Percentiles rank a stretch among this genome's conserved stretches.
These are phyloP conservation scores for Conomelus anceps DNA, from an alignment of 2,888 invertebrate genomes.

Conservation along the genomic window DNA sequence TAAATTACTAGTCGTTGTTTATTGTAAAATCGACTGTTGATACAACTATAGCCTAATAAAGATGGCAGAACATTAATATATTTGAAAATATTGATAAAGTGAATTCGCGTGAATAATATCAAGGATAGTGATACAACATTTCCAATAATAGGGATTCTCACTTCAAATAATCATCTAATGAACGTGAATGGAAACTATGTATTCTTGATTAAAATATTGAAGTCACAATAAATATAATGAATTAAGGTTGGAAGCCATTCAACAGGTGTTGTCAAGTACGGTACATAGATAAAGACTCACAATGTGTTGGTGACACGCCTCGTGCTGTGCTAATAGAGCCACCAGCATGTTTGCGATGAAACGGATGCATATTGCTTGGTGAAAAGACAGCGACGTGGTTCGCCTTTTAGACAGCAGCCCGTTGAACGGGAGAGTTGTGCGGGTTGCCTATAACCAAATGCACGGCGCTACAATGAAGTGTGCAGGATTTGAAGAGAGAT, in stretches of 20 bases:
- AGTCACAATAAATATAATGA: background rate
- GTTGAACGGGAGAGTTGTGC: background rate
- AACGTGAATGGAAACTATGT: background rate
- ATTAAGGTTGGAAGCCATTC: background rate
- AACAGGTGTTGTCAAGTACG: background rate
- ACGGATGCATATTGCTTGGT: constrained; percentile 23
- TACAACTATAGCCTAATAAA: background rate
- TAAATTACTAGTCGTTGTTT: no score
- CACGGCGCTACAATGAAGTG: background rate
- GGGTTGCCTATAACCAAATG: background rate
- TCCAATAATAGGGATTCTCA: background rate
- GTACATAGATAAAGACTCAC: background rate
- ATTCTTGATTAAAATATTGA: background rate
- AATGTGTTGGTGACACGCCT: background rate
- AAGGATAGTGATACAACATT: background rate
- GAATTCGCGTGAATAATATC: background rate
- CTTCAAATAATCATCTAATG: background rate
- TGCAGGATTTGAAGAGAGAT: background rate
- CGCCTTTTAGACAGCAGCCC: constrained; percentile 10
- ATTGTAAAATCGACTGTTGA: no score
- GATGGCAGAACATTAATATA: background rate
- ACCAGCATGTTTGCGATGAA: constrained; percentile 23
- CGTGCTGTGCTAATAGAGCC: background rate
- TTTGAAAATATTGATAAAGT: background rate
- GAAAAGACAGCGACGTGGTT: background rate